Conservation (phyloP, 2,888 invertebrate species). For the Leucoptera coffeella region DNA sequence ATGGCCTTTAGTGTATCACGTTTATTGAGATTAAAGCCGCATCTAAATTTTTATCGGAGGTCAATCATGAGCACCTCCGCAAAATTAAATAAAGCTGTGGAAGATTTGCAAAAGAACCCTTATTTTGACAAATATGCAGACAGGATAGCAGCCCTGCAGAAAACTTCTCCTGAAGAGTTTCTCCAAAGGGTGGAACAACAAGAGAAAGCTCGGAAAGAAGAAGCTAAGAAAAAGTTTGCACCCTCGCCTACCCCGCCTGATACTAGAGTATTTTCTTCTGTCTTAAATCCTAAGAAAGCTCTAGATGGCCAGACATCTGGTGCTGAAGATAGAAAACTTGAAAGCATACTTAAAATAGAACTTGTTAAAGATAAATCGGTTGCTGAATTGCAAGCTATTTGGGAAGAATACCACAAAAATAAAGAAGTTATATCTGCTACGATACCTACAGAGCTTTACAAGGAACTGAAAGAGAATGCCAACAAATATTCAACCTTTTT, state of each 20-base stretch:
- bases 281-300: slow-evolving; percentile 57
- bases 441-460: slow-evolving; percentile 57
- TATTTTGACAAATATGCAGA: slow-evolving; percentile 76
- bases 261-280: slow-evolving; percentile 55
- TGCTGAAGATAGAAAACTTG: slow-evolving; percentile 46
- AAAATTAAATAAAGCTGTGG: slow-evolving; percentile 40
- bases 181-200: slow-evolving; percentile 54
- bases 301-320: slow-evolving; percentile 11
- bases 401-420: slow-evolving; percentile 73
- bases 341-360: slow-evolving; percentile 72
- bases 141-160: slow-evolving; percentile 67
- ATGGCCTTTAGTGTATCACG: no score
- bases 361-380: slow-evolving; percentile 63
- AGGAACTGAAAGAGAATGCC: slow-evolving; percentile 51
- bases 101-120: slow-evolving; percentile 61
- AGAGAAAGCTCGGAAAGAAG: slow-evolving; percentile 20
- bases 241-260: slow-evolving; percentile 28
- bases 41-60: no score
- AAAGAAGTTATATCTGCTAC: slow-evolving; percentile 73
- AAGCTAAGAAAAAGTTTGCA: slow-evolving; percentile 24
- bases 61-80: slow-evolving; percentile 24
- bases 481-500: slow-evolving; percentile 64
- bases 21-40: no score
- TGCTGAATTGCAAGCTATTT: slow-evolving; percentile 68
- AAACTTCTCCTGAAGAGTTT: slow-evolving; percentile 72